These are phyloP conservation scores for Chaetops frenatus DNA, from an alignment of 2,113 vertebrate species.

Conservation along the genomic window DNA sequence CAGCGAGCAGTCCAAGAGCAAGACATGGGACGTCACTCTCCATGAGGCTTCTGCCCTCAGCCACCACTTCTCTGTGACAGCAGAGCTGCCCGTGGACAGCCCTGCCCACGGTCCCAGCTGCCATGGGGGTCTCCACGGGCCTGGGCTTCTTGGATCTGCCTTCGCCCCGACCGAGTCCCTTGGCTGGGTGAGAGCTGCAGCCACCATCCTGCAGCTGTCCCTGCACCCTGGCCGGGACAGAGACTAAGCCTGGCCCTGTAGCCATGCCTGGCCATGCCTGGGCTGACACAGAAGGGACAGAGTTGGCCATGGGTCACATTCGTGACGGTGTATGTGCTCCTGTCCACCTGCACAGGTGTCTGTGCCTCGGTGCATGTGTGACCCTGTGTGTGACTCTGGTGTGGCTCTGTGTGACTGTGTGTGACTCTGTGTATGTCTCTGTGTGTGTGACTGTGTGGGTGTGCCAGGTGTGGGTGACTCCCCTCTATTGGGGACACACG, in stretches of 20 bases:
- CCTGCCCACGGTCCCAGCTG: neutral
- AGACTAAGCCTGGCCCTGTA: rapidly evolving
- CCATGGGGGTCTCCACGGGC: rapidly evolving
- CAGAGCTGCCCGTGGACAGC: rapidly evolving
- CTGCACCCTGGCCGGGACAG: neutral
- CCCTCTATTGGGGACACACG: no score
- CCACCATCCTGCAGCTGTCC: neutral
- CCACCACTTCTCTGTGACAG: neutral
- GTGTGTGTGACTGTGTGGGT: no score
- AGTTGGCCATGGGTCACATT: neutral
- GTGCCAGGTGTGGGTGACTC: no score
- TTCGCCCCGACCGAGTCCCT: no score
- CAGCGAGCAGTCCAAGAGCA: rapidly evolving
- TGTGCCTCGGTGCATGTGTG: neutral
- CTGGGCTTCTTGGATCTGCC: neutral
- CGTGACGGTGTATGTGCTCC: rapidly evolving
- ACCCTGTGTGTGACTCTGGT: no score
- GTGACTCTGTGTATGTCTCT: no score
- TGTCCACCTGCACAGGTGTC: rapidly evolving
- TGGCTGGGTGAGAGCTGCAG: rapidly evolving
- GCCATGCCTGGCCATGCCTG: rapidly evolving
- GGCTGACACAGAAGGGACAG: neutral
- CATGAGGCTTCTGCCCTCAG: neutral
- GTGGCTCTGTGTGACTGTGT: no score
- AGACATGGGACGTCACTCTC: rapidly evolving